Base-by-base conservation (phyloP, 2,113 vertebrate genomes). In the Dipodomys stephensi region DNA sequence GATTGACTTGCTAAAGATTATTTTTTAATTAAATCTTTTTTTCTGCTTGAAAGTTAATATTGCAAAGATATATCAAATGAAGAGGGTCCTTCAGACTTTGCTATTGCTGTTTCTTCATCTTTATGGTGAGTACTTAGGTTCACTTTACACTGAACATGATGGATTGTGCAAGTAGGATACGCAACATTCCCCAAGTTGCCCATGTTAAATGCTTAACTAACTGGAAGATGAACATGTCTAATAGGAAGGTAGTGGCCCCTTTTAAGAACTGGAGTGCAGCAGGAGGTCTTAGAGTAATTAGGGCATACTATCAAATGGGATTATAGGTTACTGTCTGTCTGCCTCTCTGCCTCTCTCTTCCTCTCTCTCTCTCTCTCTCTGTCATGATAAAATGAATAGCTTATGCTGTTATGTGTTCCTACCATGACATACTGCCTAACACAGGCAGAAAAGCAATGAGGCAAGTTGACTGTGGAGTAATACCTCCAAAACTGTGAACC, bases 41-140 rank as follows among this genome's bases (percentile, higher is more conserved):
- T 94, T 12, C 10, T 87, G 22, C 12, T 80, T 94, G 30, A 72
- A 93, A 87, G 22, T 46, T 76, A 81, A 13, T 60, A 39, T 65
- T 60, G 12, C 20, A n/a, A 4, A 28, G 25, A 30, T 68, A 30
- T 84, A 68, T 77, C 73, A 64, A 18, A 32, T 86, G n/a, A 39
- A 73, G 91, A 67, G 1, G n/a, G 1, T 65, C 76, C 18, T 68
- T 62, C 6, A 5, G 1, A 23, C 57, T 28, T 69, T 79, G 2
- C 4, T 60, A 68, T 81, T 28, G 83, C 15, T 1, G 44, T 28
- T 77, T 84, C 23, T 83, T 71, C 8, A 16, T 28, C 73, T 57
- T 7, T 84, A 65, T 68, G 3, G 6, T 83, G 76, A 3, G 5
- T 65, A 39, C 27, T 44, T 78, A 81, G 44, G 6, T 62, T 73